Evolutionary conservation across 2,888 invertebrate species (phyloP).

Genomic region (Dynastes hyllus): DNA sequence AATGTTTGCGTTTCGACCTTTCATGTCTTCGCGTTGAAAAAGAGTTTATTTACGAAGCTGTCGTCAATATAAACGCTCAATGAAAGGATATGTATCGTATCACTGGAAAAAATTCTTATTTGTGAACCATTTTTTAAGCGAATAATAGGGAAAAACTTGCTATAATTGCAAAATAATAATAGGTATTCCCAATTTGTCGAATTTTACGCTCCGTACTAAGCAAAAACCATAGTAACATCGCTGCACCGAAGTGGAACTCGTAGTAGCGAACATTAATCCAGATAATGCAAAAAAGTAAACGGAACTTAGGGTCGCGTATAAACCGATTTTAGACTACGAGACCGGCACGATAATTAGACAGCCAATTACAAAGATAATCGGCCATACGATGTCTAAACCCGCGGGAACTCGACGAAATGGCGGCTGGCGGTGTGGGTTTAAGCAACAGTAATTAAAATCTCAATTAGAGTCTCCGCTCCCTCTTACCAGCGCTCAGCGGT

Average conservation of each 20-base stretch:
- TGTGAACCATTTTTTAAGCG: too few relatives aligned
- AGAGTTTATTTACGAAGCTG: neutral
- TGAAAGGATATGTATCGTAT: too few relatives aligned
- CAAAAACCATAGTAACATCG: too few relatives aligned
- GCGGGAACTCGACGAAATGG: slow-evolving; percentile 5
- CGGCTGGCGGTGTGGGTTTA: slow-evolving; percentile 56
- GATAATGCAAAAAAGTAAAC: slow-evolving; percentile 48
- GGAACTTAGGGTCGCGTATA: neutral
- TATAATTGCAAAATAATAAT: too few relatives aligned
- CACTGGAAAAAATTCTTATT: too few relatives aligned
- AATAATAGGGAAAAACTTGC: too few relatives aligned
- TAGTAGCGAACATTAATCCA: slow-evolving; percentile 40
- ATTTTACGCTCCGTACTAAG: too few relatives aligned
- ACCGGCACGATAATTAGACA: slow-evolving; percentile 66
- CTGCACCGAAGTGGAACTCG: too few relatives aligned
- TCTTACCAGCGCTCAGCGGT: slow-evolving; percentile 43
- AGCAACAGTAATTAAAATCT: slow-evolving; percentile 52
- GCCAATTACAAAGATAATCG: slow-evolving; percentile 64
- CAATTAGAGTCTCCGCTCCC: slow-evolving; percentile 53
- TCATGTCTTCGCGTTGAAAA: neutral
- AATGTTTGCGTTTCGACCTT: neutral
- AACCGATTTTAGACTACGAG: slow-evolving; percentile 33
- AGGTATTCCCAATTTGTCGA: too few relatives aligned
- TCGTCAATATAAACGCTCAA: neutral
- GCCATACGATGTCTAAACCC: too few relatives aligned